Percentiles rank a stretch among this genome's conserved stretches.
Evolutionary conservation across 2,888 invertebrate species (phyloP).

Genomic region (Spisula solida): DNA sequence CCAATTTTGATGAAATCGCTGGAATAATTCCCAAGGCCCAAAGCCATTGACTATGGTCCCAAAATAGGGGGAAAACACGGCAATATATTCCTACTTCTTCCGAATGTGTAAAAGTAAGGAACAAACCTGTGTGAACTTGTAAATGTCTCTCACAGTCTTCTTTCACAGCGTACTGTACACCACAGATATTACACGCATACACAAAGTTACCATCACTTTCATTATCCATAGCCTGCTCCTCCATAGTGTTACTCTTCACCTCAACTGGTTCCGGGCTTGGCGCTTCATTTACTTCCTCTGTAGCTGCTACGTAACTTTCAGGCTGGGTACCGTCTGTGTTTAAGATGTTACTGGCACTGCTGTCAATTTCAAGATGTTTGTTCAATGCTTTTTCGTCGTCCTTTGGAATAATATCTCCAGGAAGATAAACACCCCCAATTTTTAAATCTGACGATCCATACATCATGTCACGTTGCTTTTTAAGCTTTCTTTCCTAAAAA

Average conservation of each 20-base stretch:
- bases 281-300: conserved; percentile 52
- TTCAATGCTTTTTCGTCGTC: conserved; percentile 41
- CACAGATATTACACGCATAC: conserved; percentile 73
- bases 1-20: too few relatives aligned
- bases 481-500: conserved; percentile 61
- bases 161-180: conserved; percentile 67
- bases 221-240: conserved; percentile 35
- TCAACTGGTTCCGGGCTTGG: conserved; percentile 41
- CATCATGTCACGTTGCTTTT: conserved; percentile 51
- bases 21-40: too few relatives aligned
- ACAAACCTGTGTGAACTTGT: conserved; percentile 61
- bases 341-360: conserved; percentile 20
- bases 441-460: conserved; percentile 58
- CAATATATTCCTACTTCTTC: too few relatives aligned
- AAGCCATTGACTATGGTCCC: too few relatives aligned
- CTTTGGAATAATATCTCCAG: conserved; percentile 64
- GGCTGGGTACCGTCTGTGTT: conserved; percentile 36
- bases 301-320: conserved; percentile 55
- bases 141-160: conserved; percentile 71
- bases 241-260: not conserved
- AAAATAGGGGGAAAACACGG: too few relatives aligned
- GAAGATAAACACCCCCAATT: conserved; percentile 68
- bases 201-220: conserved; percentile 62
- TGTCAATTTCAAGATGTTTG: conserved; percentile 42
- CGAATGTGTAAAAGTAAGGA: not conserved